Percentiles rank a stretch among this genome's conserved stretches.
These are phyloP conservation scores for Panagrolaimus sp. DNA, from an alignment of 1,140 invertebrate genomes.

Conservation along the genomic window DNA sequence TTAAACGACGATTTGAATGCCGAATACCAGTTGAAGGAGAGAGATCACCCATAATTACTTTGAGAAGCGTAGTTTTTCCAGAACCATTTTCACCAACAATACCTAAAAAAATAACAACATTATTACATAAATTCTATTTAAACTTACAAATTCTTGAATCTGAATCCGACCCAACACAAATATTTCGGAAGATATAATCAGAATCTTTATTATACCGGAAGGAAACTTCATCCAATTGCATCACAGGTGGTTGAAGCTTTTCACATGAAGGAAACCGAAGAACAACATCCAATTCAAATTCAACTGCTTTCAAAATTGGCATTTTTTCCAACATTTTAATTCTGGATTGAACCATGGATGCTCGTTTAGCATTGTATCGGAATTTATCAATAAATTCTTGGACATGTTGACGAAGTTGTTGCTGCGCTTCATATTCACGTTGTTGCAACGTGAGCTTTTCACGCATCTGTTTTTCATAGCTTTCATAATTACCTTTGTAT, in stretches of 20 bases:
- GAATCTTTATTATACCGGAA: conserved; percentile 73
- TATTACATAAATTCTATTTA: conserved; percentile 39
- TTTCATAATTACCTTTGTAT: conserved; percentile 93
- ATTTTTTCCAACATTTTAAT: conserved; percentile 97
- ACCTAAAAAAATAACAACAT: conserved; percentile 12
- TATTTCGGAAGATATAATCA: conserved; percentile 71
- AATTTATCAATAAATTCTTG: conserved; percentile 84
- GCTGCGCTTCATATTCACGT: conserved; percentile 92
- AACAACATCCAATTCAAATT: conserved; percentile 84
- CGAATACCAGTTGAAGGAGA: conserved; percentile 76
- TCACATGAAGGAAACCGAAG: conserved; percentile 89
- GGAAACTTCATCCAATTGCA: conserved; percentile 87
- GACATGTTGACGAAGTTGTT: conserved; percentile 85
- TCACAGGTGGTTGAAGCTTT: conserved; percentile 80
- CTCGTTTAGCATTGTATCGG: conserved; percentile 95
- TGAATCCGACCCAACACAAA: conserved; percentile 81
- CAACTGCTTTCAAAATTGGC: conserved; percentile 85
- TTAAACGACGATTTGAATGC: conserved; percentile 79
- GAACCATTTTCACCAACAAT: conserved; percentile 76
- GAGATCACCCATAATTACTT: conserved; percentile 84
- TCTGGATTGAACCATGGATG: conserved; percentile 94
- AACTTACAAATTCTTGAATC: conserved; percentile 90
- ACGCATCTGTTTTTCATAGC: conserved; percentile 71
- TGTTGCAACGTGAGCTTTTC: conserved; percentile 93
- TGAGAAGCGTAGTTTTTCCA: conserved; percentile 89